These are phyloP conservation scores for Trachymyrmex septentrionalis DNA, from an alignment of 1,140 invertebrate species.

Conservation along the genomic window DNA sequence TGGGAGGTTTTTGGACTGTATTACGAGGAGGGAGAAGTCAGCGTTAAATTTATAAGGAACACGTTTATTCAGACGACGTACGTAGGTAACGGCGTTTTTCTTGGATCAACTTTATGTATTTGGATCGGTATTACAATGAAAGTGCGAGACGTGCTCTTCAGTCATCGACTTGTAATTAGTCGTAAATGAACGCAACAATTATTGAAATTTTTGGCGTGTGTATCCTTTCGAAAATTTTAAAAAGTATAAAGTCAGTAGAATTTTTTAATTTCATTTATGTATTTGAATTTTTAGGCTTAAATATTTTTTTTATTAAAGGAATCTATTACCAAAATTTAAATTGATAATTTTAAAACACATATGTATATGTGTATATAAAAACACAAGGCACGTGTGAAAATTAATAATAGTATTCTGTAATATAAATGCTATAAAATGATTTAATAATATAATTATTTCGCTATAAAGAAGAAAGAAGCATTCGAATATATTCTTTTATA, in stretches of 20 bases:
- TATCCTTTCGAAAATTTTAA: neutral
- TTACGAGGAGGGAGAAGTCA: constrained; percentile 30
- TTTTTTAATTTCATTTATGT: neutral
- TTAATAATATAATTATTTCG: constrained; percentile 11
- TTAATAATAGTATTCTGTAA: neutral
- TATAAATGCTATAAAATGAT: neutral
- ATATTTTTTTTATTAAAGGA: neutral
- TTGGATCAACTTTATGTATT: constrained; percentile 7
- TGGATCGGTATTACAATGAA: neutral
- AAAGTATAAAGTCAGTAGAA: neutral
- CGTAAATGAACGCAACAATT: neutral
- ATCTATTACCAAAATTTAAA: neutral
- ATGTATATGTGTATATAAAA: neutral
- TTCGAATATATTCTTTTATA: neutral
- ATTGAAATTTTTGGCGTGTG: neutral
- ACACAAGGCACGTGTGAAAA: neutral
- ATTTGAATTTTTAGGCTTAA: neutral
- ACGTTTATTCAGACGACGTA: constrained; percentile 35
- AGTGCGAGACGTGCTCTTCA: neutral
- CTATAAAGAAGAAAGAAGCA: neutral
- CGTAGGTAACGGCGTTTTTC: neutral
- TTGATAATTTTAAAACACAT: neutral
- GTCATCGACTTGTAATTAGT: neutral
- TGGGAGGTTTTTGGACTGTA: constrained; percentile 29
- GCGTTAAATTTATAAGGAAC: constrained; percentile 53